A percentile compares a stretch with the other conserved stretches of the same genome.
phyloP scores from a whole-genome alignment of 2,113 vertebrate genomes.

The Sander lucioperca region DNA sequence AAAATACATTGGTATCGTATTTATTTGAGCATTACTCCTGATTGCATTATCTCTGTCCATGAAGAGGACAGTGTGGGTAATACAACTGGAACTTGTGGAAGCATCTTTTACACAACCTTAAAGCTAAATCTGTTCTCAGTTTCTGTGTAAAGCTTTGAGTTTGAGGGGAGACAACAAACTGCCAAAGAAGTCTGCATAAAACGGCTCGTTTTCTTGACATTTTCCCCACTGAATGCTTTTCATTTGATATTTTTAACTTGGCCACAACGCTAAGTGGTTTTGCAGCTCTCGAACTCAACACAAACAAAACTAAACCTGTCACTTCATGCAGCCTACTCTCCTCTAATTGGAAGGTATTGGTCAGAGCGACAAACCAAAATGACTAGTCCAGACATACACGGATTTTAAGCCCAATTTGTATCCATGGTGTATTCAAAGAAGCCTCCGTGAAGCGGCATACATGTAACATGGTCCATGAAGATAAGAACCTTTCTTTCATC shows the following conservation, averaged over 20 bases:
- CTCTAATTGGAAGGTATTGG: background rate
- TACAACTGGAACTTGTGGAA: background rate
- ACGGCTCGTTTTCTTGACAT: conserved; percentile 4
- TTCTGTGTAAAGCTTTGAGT: background rate
- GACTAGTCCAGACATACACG: background rate
- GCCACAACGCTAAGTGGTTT: background rate
- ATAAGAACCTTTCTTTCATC: conserved; percentile 5
- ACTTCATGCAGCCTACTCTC: background rate
- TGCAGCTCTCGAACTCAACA: background rate
- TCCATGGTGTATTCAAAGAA: conserved; percentile 19
- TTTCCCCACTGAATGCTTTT: background rate
- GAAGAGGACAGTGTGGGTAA: background rate
- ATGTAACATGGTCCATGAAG: background rate
- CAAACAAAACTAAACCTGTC: background rate
- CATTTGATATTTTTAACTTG: background rate
- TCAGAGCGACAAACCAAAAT: background rate
- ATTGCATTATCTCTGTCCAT: background rate
- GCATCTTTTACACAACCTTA: background rate
- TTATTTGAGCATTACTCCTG: background rate
- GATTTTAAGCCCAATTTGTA: background rate
- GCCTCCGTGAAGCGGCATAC: background rate
- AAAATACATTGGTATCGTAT: background rate
- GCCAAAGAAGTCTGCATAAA: background rate
- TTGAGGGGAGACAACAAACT: background rate
- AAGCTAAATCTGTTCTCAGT: no score